Percentiles rank a stretch among this genome's conserved stretches.
Conservation (phyloP, 2,113 vertebrate species). For the Miniopterus natalensis region DNA sequence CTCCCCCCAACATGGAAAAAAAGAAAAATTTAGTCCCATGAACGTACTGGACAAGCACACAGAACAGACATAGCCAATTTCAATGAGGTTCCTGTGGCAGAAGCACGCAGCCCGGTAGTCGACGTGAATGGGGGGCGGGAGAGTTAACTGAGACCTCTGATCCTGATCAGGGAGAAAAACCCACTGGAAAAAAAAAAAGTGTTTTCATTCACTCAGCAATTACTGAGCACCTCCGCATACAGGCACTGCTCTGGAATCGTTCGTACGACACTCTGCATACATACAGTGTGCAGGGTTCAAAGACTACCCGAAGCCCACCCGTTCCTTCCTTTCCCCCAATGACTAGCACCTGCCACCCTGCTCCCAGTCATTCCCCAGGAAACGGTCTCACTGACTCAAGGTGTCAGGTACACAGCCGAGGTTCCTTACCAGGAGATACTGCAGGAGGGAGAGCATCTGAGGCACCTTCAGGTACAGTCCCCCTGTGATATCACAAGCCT, state of each 20-base stretch:
- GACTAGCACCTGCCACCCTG: no score
- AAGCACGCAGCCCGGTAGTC: conserved; percentile 99
- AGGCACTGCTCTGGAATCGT: fast-evolving
- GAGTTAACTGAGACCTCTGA: conserved; percentile 94
- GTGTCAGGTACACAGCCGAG: fast-evolving
- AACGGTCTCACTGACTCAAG: fast-evolving
- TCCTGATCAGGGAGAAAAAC: conserved; percentile 97
- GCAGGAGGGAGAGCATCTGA: conserved; percentile 94
- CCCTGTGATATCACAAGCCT: conserved; percentile 99
- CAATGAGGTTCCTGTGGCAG: conserved; percentile 98
- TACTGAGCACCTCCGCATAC: neutral
- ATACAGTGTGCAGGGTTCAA: fast-evolving
- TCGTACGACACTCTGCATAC: fast-evolving
- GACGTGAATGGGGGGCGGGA: conserved; percentile 95
- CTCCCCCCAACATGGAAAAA: neutral
- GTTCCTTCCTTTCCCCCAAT: neutral
- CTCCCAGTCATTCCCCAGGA: neutral
- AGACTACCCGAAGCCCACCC: fast-evolving
- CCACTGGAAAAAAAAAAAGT: conserved; percentile 90
- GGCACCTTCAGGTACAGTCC: conserved; percentile 97
- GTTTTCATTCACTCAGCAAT: neutral
- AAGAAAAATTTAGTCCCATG: neutral
- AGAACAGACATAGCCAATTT: conserved; percentile 98
- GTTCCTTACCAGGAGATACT: conserved; percentile 95
- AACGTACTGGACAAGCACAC: conserved; percentile 97